Evolutionary conservation across 1,140 invertebrate genomes (phyloP).

Genomic region (Drosophila murphyi): DNA sequence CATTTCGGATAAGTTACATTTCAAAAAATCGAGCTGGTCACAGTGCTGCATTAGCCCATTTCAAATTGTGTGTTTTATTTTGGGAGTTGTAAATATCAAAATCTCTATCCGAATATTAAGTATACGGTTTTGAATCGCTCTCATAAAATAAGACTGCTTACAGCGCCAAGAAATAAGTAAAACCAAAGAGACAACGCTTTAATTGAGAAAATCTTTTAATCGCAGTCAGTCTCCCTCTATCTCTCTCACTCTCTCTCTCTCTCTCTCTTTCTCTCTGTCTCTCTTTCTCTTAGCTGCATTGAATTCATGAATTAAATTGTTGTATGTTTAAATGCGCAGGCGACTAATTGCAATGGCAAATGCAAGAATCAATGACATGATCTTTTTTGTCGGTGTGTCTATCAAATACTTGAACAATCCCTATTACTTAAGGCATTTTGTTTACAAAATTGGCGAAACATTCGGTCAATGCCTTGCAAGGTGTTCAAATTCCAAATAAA

Average conservation of each 20-base stretch:
- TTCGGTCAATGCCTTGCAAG: conserved; percentile 1
- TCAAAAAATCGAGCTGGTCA: too few species aligned
- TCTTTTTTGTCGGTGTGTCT: not conserved
- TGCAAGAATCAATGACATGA: not conserved
- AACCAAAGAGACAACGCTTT: too few species aligned
- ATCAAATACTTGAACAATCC: not conserved
- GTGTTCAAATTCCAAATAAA: conserved; percentile 4
- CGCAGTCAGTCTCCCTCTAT: not conserved
- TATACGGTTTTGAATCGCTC: too few species aligned
- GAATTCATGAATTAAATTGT: not conserved
- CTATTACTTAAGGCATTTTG: not conserved
- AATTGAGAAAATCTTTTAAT: too few species aligned
- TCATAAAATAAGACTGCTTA: too few species aligned
- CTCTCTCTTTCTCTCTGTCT: not conserved
- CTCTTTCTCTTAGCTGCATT: not conserved
- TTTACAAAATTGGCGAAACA: not conserved
- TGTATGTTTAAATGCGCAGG: not conserved
- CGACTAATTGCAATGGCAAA: conserved; percentile 1
- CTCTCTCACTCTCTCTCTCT: not conserved
- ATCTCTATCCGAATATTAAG: too few species aligned
- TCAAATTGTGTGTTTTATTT: too few species aligned
- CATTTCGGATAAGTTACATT: too few species aligned
- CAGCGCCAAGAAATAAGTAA: too few species aligned
- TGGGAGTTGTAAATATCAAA: too few species aligned
- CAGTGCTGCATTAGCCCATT: too few species aligned